phyloP scores from a whole-genome alignment of 2,888 invertebrate genomes.

The Coelopa pilipes region DNA sequence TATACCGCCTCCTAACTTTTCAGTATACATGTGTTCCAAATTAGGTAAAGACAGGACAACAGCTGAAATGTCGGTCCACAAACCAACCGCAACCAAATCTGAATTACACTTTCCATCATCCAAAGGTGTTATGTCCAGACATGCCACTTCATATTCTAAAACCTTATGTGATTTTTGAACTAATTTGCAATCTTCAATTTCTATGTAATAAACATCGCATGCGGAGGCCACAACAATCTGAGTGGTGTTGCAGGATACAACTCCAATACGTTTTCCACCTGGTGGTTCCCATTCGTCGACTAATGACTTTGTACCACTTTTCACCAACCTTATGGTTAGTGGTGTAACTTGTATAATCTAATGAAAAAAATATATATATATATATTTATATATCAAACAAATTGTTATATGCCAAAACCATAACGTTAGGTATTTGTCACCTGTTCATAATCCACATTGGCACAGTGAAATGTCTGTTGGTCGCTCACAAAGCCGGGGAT shows the following conservation, averaged over 20 bases:
- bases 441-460: slow-evolving; percentile 87
- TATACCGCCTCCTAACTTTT: slow-evolving; percentile 85
- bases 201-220: slow-evolving; percentile 84
- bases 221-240: slow-evolving; percentile 89
- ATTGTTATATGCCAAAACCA: background rate
- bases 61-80: slow-evolving; percentile 98
- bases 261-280: slow-evolving; percentile 81
- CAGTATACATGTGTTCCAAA: slow-evolving; percentile 83
- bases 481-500: slow-evolving; percentile 91
- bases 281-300: slow-evolving; percentile 80
- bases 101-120: slow-evolving; percentile 73
- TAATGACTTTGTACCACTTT: slow-evolving; percentile 73
- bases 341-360: slow-evolving; percentile 78
- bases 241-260: slow-evolving; percentile 83
- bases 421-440: slow-evolving; percentile 63
- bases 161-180: slow-evolving; percentile 75
- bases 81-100: slow-evolving; percentile 87
- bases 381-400: no score
- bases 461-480: slow-evolving; percentile 93
- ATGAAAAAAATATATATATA: no score
- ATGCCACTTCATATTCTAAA: slow-evolving; percentile 95
- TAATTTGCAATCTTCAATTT: slow-evolving; percentile 75
- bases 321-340: slow-evolving; percentile 77
- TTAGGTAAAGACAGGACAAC: slow-evolving; percentile 85
- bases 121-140: slow-evolving; percentile 90